A percentile compares a stretch with the other conserved stretches of the same genome.
These are phyloP conservation scores for Cynaeus angustus DNA, from an alignment of 2,888 invertebrate species.

Conservation along the genomic window DNA sequence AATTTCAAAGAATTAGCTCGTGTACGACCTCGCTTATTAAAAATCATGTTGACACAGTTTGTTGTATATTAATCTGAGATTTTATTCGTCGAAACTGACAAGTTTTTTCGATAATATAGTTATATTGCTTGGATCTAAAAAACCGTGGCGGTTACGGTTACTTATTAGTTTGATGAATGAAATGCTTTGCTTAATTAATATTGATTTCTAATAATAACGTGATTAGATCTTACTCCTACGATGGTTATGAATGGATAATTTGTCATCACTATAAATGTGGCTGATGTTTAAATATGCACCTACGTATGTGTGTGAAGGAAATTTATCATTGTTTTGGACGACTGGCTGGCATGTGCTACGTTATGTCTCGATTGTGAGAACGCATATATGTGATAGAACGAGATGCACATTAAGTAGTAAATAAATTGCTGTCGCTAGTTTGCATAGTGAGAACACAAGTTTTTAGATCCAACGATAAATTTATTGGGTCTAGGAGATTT, in stretches of 20 bases:
- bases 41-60: conserved; percentile 1
- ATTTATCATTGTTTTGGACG: too few relatives aligned
- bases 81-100: conserved; percentile 7
- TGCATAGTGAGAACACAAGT: too few relatives aligned
- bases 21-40: conserved; percentile 3
- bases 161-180: background rate
- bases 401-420: too few relatives aligned
- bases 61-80: background rate
- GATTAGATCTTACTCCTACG: conserved; percentile 2
- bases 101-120: conserved; percentile 10
- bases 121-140: background rate
- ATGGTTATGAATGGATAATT: background rate
- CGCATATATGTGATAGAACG: too few relatives aligned
- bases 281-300: too few relatives aligned
- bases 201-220: conserved; percentile 24
- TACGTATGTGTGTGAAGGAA: too few relatives aligned
- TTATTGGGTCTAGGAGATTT: too few relatives aligned
- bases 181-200: conserved; percentile 13
- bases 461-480: too few relatives aligned
- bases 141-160: background rate
- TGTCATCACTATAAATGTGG: too few relatives aligned
- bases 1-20: background rate
- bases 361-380: too few relatives aligned
- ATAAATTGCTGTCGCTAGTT: too few relatives aligned
- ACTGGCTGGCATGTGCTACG: too few relatives aligned